A percentile compares a stretch with the other conserved stretches of the same genome.
phyloP scores from a whole-genome alignment of 2,888 invertebrate species.

The Phaedon cochleariae region DNA sequence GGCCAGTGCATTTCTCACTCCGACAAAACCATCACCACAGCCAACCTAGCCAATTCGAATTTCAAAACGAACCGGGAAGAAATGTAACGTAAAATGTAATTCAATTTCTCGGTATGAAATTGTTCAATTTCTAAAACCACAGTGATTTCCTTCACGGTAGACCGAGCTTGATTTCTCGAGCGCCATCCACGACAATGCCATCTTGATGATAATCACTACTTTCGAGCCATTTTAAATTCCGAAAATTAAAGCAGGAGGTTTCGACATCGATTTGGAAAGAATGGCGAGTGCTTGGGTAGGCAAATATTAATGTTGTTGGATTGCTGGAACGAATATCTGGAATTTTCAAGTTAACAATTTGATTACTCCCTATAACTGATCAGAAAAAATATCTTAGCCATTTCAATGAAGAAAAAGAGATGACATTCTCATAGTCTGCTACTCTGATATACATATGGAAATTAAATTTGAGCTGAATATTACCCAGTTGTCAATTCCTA shows the following conservation, averaged over 20 bases:
- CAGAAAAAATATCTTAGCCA: too few species aligned
- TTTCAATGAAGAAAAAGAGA: too few species aligned
- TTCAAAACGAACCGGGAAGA: slow-evolving; percentile 7
- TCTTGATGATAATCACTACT: slow-evolving; percentile 52
- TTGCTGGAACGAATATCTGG: slow-evolving; percentile 3
- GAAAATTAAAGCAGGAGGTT: slow-evolving; percentile 29
- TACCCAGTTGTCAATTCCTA: too few species aligned
- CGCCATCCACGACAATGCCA: slow-evolving; percentile 48
- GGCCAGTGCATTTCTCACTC: background rate
- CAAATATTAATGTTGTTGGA: slow-evolving; percentile 9
- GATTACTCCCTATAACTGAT: too few species aligned
- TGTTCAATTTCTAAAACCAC: slow-evolving; percentile 63
- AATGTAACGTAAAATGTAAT: slow-evolving; percentile 52
- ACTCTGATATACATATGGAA: too few species aligned
- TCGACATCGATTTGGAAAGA: slow-evolving; percentile 24
- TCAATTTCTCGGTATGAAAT: slow-evolving; percentile 61
- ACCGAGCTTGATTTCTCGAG: slow-evolving; percentile 49
- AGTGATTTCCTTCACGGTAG: slow-evolving; percentile 60
- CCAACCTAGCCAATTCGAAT: background rate
- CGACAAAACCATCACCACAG: background rate
- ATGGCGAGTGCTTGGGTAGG: slow-evolving; percentile 1
- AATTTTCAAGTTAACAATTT: too few species aligned
- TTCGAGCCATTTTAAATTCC: slow-evolving; percentile 29
- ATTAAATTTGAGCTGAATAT: too few species aligned
- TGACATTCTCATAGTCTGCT: too few species aligned